A percentile compares a stretch with the other conserved stretches of the same genome.
These are phyloP conservation scores for Daphoenositta chrysoptera DNA, from an alignment of 2,113 vertebrate genomes.

Conservation along the genomic window DNA sequence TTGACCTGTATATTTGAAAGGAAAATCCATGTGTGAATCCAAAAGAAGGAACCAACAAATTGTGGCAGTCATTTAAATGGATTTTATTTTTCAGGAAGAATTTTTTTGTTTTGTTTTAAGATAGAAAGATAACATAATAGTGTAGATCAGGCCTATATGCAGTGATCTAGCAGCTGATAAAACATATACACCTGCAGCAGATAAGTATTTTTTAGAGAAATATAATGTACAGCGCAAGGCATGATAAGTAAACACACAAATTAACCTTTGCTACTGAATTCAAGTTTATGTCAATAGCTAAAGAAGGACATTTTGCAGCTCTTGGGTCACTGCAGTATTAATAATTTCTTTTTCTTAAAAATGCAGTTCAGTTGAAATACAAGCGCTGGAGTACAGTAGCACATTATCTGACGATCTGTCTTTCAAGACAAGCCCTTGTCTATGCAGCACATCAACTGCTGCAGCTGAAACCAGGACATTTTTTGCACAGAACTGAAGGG, in stretches of 20 bases:
- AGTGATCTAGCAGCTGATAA: not conserved
- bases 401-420: not conserved
- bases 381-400: not conserved
- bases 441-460: not conserved
- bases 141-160: not conserved
- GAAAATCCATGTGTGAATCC: not conserved
- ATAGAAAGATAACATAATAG: not conserved
- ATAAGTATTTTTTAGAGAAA: not conserved
- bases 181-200: not conserved
- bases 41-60: not conserved
- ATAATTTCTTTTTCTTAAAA: not conserved
- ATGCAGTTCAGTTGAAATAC: not conserved
- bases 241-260: not conserved
- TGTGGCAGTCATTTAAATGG: not conserved
- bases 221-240: not conserved
- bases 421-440: constrained; percentile 34
- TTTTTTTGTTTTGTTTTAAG: not conserved
- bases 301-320: not conserved
- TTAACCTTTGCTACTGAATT: constrained; percentile 4
- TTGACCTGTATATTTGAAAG: not conserved
- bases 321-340: not conserved
- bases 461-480: not conserved
- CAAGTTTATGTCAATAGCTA: not conserved
- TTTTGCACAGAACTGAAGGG: not conserved
- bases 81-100: not conserved